Conservation (phyloP, 2,113 vertebrate genomes). For the Chamaetylas fuelleborni region DNA sequence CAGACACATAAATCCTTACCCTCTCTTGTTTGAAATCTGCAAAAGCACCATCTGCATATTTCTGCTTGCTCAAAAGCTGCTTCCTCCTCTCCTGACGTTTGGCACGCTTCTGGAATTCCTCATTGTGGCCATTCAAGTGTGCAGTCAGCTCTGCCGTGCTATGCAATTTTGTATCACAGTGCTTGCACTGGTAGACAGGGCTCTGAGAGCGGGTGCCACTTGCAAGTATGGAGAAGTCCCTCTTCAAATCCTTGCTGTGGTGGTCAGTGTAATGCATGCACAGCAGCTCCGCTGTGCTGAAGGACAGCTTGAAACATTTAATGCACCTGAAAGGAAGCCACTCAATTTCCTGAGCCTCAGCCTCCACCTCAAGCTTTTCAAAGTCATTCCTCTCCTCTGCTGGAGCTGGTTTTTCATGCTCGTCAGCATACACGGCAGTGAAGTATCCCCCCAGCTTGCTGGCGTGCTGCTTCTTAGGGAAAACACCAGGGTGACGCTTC, state of each 20-base stretch:
- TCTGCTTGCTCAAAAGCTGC: conserved; percentile 91
- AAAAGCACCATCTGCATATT: conserved; percentile 78
- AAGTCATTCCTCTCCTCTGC: conserved; percentile 69
- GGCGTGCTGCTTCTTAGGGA: conserved; percentile 93
- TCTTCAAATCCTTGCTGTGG: conserved; percentile 91
- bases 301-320: conserved; percentile 93
- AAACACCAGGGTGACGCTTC: conserved; percentile 96
- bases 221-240: conserved; percentile 87
- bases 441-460: conserved; percentile 96
- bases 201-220: conserved; percentile 74
- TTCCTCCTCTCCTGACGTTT: conserved; percentile 88
- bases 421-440: conserved; percentile 91
- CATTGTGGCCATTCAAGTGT: conserved; percentile 92
- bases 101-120: conserved; percentile 94
- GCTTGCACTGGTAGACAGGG: conserved; percentile 89
- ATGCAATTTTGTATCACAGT: conserved; percentile 90
- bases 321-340: conserved; percentile 94
- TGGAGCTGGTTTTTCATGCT: conserved; percentile 76
- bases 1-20: conserved; percentile 76
- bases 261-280: conserved; percentile 96
- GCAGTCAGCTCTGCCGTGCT: conserved; percentile 82
- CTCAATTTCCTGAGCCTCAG: conserved; percentile 79
- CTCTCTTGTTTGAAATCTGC: conserved; percentile 87
- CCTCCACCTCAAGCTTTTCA: conserved; percentile 78
- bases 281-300: conserved; percentile 86